Base-by-base conservation (phyloP, 2,888 invertebrate species). In the Eupithecia vulgata region DNA sequence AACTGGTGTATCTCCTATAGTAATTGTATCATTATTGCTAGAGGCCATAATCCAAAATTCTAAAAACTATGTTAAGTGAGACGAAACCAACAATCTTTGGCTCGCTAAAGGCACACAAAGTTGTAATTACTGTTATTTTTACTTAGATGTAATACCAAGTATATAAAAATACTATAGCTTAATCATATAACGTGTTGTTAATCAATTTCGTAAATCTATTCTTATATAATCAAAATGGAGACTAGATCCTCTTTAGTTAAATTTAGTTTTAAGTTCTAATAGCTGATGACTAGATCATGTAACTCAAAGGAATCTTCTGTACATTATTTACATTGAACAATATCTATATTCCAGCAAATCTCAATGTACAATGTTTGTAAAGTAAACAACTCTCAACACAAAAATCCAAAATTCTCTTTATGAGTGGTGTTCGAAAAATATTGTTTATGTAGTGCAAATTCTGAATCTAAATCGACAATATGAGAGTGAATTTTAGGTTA, bases 261-360 rank as follows among this genome's bases (percentile, higher is more conserved):
- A 25, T 57, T 57, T 57, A 57, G 25, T 57, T 57, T 57, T 57
- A 25, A 57, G 57, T 57, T 57, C 12, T 12, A 57, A 57, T 57
- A 57, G 57, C 57, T 52, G n/a, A 52, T 52, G n/a, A 17, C 48
- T 48, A n/a, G 48, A 52, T 52, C 10, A 21, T 52, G 48, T 52
- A 10, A 57, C 57, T 57, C 25, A 57, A 25, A 25, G 57, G 1
- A 57, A 25, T 25, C 21, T 13, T 57, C 8, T 25, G 52, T 25
- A 25, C 57, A n/a, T 45, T 45, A 42, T 1, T 8, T 48, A n/a
- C 48, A 21, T 48, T 48, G n/a, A 48, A 48, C 0, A 48, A 10
- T n/a, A 48, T n/a, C n/a, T 40, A 37, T 37, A 37, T 37, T 37
- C 8, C 37, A 37, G 37, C 37, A 7, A 37, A 7, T 37, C 37